These are phyloP conservation scores for Augochlorella aurata DNA, from an alignment of 2,888 invertebrate species.

Conservation along the genomic window DNA sequence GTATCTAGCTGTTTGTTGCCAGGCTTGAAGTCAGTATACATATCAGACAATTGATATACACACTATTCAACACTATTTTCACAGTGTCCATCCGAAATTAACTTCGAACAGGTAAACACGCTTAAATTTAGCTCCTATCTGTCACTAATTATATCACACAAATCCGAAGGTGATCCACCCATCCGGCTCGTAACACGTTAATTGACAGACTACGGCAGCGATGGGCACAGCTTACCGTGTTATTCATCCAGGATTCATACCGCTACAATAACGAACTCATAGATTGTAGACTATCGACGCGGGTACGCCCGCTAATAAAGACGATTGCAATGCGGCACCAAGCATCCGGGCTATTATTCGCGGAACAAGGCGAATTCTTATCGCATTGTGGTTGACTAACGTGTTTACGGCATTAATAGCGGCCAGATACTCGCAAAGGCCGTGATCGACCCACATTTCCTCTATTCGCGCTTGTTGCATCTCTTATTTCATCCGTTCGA, in stretches of 20 bases:
- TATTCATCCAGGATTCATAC: conserved; percentile 40
- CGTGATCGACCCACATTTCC: neutral
- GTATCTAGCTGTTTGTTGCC: neutral
- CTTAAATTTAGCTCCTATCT: neutral
- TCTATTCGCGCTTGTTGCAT: neutral
- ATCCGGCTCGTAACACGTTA: neutral
- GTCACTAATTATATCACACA: neutral
- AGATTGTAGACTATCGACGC: neutral
- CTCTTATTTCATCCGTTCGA: neutral
- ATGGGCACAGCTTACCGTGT: neutral
- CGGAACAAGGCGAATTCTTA: neutral
- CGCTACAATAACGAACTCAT: neutral
- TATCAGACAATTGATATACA: neutral
- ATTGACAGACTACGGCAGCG: conserved; percentile 1
- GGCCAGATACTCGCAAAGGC: neutral
- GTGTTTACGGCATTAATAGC: neutral
- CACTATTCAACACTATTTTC: neutral
- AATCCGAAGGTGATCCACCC: neutral
- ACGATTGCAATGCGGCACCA: neutral
- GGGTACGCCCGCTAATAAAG: neutral
- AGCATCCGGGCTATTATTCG: neutral
- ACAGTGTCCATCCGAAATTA: neutral
- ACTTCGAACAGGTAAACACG: neutral
- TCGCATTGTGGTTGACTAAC: neutral
- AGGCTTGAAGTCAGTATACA: neutral